A percentile compares a stretch with the other conserved stretches of the same genome.
These are phyloP conservation scores for Macrobrachium nipponense DNA, from an alignment of 1,140 invertebrate genomes.

Conservation along the genomic window DNA sequence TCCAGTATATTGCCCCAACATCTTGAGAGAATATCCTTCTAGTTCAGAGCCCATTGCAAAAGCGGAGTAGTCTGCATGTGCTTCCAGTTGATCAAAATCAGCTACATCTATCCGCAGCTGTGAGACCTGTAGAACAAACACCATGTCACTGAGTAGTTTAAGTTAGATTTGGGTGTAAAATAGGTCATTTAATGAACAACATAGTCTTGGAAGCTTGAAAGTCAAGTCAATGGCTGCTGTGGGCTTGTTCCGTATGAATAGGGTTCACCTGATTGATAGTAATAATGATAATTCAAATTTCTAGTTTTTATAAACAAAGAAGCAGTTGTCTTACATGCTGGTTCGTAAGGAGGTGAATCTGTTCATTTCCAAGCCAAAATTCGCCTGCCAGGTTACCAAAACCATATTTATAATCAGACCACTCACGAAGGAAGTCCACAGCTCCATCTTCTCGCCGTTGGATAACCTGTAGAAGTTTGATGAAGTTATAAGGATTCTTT, in stretches of 20 bases:
- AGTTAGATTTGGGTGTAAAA: too few relatives aligned
- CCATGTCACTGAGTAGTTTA: not conserved
- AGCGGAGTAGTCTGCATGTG: slow-evolving; percentile 74
- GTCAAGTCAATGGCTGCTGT: too few relatives aligned
- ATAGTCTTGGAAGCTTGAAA: too few relatives aligned
- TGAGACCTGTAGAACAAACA: slow-evolving; percentile 68
- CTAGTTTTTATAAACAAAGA: slow-evolving; percentile 11
- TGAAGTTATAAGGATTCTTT: not conserved
- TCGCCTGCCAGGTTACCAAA: slow-evolving; percentile 76
- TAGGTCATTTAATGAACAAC: too few relatives aligned
- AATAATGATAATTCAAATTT: not conserved
- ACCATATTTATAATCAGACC: slow-evolving; percentile 78
- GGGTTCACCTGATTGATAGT: too few relatives aligned
- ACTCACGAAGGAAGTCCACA: slow-evolving; percentile 75
- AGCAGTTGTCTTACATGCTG: slow-evolving; percentile 67
- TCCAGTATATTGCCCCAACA: slow-evolving; percentile 75
- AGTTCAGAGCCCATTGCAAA: slow-evolving; percentile 77
- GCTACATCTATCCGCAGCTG: slow-evolving; percentile 76
- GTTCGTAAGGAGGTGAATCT: slow-evolving; percentile 73
- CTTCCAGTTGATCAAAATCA: slow-evolving; percentile 72
- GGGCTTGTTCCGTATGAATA: too few relatives aligned
- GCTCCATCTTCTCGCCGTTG: slow-evolving; percentile 75
- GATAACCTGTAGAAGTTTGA: slow-evolving; percentile 68
- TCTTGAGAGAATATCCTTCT: slow-evolving; percentile 75
- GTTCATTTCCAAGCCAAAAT: slow-evolving; percentile 76